These are phyloP conservation scores for Pseudotriccus pelzelni DNA, from an alignment of 2,797 vertebrate genomes.

Conservation along the genomic window DNA sequence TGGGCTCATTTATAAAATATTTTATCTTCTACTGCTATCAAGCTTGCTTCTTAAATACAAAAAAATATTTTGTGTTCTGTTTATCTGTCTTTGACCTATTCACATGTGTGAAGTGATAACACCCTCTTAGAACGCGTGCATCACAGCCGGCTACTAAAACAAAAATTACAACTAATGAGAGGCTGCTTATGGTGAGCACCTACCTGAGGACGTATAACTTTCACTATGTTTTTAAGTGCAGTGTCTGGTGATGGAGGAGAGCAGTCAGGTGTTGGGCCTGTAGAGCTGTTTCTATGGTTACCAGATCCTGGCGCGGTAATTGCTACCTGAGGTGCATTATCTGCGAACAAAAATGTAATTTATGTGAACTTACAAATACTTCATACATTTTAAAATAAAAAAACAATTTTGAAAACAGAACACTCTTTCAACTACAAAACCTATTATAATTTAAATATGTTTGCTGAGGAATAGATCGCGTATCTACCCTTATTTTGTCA, in stretches of 20 bases:
- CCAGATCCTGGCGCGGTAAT: slow-evolving; percentile 85
- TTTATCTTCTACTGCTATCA: neutral
- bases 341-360: slow-evolving; percentile 81
- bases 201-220: slow-evolving; percentile 98
- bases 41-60: neutral
- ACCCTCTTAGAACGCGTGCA: neutral
- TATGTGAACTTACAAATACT: slow-evolving; percentile 55
- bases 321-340: slow-evolving; percentile 88
- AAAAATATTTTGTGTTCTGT: neutral
- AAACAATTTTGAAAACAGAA: slow-evolving; percentile 42
- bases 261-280: slow-evolving; percentile 96
- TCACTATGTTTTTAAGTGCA: slow-evolving; percentile 96
- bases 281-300: slow-evolving; percentile 94
- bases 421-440: slow-evolving; percentile 1
- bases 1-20: neutral
- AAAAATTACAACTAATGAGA: neutral
- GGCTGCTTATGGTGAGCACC: slow-evolving; percentile 46
- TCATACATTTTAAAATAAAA: slow-evolving; percentile 21
- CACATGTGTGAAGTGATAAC: neutral
- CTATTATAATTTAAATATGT: neutral
- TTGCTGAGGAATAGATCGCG: neutral
- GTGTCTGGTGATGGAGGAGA: slow-evolving; percentile 97
- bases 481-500: slow-evolving; percentile 2
- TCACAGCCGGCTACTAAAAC: neutral
- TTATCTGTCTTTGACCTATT: neutral